Evolutionary conservation across 2,113 vertebrate genomes (phyloP), one percentile per base, ranked within the genome.

Genomic region (Cyanistes caeruleus): DNA sequence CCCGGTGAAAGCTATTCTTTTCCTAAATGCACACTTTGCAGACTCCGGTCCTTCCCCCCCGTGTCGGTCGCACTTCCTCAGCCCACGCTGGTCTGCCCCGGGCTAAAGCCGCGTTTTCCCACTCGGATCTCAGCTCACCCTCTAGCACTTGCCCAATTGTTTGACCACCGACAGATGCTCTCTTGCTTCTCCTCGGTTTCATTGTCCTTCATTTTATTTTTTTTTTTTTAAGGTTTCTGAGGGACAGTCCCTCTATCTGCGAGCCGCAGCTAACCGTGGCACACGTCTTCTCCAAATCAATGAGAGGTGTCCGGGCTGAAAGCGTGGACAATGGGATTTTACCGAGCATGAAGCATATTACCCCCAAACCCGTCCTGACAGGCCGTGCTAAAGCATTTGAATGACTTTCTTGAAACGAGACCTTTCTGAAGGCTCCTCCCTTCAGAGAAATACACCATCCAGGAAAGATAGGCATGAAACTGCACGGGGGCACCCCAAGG

Each of bases 261-360:
- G 90, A 70, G 72, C 88, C 3, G 51, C 91, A 37, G 92, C 59
- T 92, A 93, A 89, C 92, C 19, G 24, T 95, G 96, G 93, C 96
- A 97, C 95, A 96, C 95, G 93, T 95, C 95, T 96, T 80, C 90
- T 93, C 93, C 90, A 56, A 67, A 86, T 95, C 90, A 95, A 90
- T 94, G 82, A 55, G 93, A 88, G 75, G 52, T 94, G 92, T 63
- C 82, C 44, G 6, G 39, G 33, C 56, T 91, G 87, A 95, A 93
- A 81, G 93, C 92, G 64, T 95, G 96, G 81, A 96, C 96, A 95
- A 96, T 96, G 73, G 80, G 95, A 95, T 94, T 96, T 97, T 72
- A 55, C 90, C 2, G 48, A 95, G 48, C 95, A 89, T 96, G 92
- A 95, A 96, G 93, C 90, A 78, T 53, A 88, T 78, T 78, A 43